Conservation (phyloP, 2,797 vertebrate species). For the Esox lucius region DNA sequence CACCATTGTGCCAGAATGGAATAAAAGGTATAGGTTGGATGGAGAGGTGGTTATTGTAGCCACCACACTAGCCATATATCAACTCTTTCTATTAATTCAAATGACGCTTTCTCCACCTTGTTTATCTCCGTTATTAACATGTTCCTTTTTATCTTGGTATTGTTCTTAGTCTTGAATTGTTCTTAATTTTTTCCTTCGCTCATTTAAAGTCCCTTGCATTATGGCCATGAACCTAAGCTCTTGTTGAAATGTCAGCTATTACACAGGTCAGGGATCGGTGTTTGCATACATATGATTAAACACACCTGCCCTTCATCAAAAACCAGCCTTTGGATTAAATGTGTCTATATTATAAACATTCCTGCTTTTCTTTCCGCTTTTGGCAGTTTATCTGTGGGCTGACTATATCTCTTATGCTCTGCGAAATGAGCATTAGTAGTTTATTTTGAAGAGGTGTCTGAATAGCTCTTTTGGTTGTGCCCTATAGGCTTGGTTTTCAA, state of each 20-base stretch:
- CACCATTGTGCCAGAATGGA: background rate
- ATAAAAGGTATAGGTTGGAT: constrained; percentile 39
- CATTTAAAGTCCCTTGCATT: constrained; percentile 8
- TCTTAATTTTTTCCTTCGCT: background rate
- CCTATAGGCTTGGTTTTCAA: background rate
- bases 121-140: background rate
- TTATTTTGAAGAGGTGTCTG: background rate
- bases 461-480: background rate
- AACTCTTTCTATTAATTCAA: background rate
- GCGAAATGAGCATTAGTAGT: background rate
- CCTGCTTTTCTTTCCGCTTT: background rate
- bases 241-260: constrained; percentile 24
- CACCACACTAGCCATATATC: background rate
- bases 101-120: background rate
- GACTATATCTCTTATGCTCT: background rate
- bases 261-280: constrained; percentile 7
- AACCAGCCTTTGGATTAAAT: constrained; percentile 7
- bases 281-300: constrained; percentile 27
- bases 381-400: background rate
- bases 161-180: background rate
- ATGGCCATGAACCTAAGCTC: constrained; percentile 3
- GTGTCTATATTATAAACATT: background rate
- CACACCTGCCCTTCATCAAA: constrained; percentile 19
- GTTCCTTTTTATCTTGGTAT: background rate
- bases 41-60: background rate